Percentiles rank a stretch among this genome's conserved stretches.
Conservation (phyloP, 37 sponge, comb jelly and placozoan genomes). For the Agelas oroides region DNA sequence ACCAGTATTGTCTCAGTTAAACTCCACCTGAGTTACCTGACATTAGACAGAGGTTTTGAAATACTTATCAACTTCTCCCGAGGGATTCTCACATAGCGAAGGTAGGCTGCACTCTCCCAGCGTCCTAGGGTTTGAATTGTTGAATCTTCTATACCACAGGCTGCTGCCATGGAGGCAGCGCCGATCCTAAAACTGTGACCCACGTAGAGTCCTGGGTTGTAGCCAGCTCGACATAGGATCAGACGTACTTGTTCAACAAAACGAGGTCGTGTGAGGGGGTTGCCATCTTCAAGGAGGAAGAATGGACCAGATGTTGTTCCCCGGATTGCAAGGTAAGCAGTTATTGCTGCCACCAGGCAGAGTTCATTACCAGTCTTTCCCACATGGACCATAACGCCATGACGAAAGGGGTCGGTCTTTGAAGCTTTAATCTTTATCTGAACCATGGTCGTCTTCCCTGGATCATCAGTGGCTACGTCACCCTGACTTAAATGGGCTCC, state of each 20-base stretch:
- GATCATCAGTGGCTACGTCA: constrained; percentile 30
- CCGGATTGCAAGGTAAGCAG: background rate
- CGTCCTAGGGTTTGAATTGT: constrained; percentile 29
- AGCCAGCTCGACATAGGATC: constrained; percentile 1
- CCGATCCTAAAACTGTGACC: constrained; percentile 44
- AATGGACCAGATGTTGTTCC: constrained; percentile 14
- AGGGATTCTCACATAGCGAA: constrained; percentile 8
- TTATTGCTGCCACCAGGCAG: constrained; percentile 40
- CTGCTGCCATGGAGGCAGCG: constrained; percentile 36
- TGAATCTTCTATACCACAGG: constrained; percentile 18
- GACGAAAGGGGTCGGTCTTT: constrained; percentile 41
- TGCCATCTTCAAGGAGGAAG: background rate
- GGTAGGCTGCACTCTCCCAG: constrained; percentile 37
- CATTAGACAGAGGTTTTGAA: background rate
- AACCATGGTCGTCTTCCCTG: background rate
- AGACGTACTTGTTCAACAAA: constrained; percentile 10
- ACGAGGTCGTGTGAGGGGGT: background rate
- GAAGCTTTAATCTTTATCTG: constrained; percentile 12
- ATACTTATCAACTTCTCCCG: constrained; percentile 15
- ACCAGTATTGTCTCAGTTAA: no score
- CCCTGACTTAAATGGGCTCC: background rate
- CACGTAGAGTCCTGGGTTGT: constrained; percentile 10
- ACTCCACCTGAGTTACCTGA: background rate
- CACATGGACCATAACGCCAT: constrained; percentile 13
- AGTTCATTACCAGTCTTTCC: constrained; percentile 8